Conservation (phyloP, 2,888 invertebrate species). For the Tachina lurida region DNA sequence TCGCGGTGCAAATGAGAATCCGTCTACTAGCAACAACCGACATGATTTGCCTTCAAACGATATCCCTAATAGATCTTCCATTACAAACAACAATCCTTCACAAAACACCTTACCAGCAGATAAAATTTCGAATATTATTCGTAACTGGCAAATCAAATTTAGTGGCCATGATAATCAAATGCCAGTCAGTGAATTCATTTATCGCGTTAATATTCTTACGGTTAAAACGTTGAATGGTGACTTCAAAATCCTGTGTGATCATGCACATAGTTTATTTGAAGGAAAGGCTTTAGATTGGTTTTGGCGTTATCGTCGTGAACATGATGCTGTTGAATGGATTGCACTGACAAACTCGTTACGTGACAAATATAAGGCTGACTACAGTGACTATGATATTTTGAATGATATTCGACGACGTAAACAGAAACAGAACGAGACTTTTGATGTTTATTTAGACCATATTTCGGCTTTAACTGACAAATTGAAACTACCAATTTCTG, state of each 20-base stretch:
- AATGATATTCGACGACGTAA: no score
- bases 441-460: background rate
- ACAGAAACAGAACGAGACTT: background rate
- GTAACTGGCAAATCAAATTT: no score
- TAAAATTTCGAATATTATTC: no score
- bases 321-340: background rate
- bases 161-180: no score
- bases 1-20: no score
- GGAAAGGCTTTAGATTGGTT: background rate
- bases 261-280: conserved; percentile 3
- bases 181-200: no score
- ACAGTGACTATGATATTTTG: background rate
- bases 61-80: no score
- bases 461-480: background rate
- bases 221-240: background rate
- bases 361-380: background rate
- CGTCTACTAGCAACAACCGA: no score
- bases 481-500: background rate
- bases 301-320: background rate
- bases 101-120: no score
- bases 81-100: no score
- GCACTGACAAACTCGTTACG: background rate
- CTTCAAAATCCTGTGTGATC: conserved; percentile 1
- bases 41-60: no score
- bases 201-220: no score